Conservation (phyloP, 2,113 vertebrate genomes). For the Podilymbus podiceps region DNA sequence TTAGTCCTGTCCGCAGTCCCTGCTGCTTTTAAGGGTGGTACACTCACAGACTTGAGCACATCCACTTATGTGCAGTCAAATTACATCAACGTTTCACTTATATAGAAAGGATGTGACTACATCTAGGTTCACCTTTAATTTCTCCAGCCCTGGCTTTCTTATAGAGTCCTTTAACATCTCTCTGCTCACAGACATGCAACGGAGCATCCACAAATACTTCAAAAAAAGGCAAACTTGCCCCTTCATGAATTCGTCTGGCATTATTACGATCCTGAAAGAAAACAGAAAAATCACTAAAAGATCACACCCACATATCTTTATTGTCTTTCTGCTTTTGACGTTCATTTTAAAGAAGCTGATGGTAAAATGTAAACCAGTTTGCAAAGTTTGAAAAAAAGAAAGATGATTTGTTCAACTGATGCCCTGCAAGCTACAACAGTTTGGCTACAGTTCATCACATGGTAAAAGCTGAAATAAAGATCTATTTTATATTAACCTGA, state of each 20-base stretch:
- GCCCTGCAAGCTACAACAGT: neutral
- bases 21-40: neutral
- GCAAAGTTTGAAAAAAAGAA: neutral
- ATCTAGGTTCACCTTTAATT: constrained; percentile 85
- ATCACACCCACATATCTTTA: neutral
- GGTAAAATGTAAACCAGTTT: neutral
- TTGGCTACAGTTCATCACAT: neutral
- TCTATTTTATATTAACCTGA: neutral
- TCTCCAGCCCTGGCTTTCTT: constrained; percentile 96
- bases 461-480: neutral
- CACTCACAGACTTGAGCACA: neutral
- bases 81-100: neutral
- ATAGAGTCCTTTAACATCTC: constrained; percentile 96
- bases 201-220: constrained; percentile 98
- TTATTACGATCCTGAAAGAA: constrained; percentile 90
- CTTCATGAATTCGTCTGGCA: constrained; percentile 92
- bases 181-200: constrained; percentile 93
- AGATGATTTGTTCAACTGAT: neutral
- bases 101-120: neutral
- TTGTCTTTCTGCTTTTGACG: neutral
- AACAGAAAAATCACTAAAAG: neutral
- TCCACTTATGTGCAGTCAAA: neutral
- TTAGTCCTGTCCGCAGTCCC: neutral
- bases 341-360: neutral
- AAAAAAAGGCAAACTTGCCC: constrained; percentile 92